Base-by-base conservation (phyloP, 2,797 vertebrate species). In the Syngnathus rostellatus region DNA sequence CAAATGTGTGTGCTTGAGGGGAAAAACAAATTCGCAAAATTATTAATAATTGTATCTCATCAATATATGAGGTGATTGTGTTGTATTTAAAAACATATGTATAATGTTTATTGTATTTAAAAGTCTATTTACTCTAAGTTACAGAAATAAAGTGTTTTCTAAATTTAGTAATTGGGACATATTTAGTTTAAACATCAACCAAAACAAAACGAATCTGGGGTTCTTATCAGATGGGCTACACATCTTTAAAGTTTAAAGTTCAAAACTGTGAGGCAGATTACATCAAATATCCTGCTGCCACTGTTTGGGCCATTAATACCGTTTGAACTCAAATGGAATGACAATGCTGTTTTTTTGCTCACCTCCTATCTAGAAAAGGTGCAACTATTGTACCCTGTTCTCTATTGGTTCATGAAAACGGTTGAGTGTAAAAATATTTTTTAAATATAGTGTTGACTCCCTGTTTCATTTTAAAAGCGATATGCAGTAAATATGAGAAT, bases 1-100 rank as follows among this genome's bases (percentile, higher is more conserved):
- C 57, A 40, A 61, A 21, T 10, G 64, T 74, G 62, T 72, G 58
- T 0, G 68, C 76, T 78, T 11, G 43, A 31, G 31, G 31, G 31
- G 31, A 31, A 31, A 31, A 31, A 31, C 3, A 31, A 31, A 31
- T 31, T 31, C 31, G 5, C 31, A 31, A 31, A 31, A 31, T 31
- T 31, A 31, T 31, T 31, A 31, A 31, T 31, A 31, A 4, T 31
- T 31, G 31, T 31, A 31, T 31, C 31, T 31, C 31, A 31, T 31
- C 31, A 31, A 31, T 31, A 31, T 31, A 3, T 31, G n/a, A 31
- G 31, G 31, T 31, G 31, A 31, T 31, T 31, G 31, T 31, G 31
- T 31, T 31, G 31, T 31, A 31, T 31, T 31, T 31, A 31, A 31
- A 31, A 31, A 31, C 31, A 31, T 31, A 31, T 31, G 31, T 31